phyloP scores from a whole-genome alignment of 2,888 invertebrate genomes.

The Eupeodes luniger region DNA sequence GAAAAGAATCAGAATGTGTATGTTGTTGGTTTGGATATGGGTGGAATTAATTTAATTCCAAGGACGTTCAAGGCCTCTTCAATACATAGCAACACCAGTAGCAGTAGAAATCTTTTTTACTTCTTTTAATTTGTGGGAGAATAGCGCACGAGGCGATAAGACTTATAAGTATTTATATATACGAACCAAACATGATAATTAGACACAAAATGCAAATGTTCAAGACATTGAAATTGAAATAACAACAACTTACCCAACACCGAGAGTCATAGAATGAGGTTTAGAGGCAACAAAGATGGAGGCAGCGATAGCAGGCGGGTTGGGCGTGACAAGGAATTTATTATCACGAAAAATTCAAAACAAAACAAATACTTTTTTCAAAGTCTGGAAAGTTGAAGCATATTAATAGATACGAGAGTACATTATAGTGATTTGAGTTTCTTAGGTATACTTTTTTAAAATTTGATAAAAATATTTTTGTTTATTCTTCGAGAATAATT shows the following conservation, averaged over 20 bases:
- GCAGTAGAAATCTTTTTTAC: background rate
- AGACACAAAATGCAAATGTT: slow-evolving; percentile 39
- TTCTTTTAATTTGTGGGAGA: slow-evolving; percentile 22
- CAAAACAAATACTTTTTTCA: background rate
- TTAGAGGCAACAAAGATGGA: background rate
- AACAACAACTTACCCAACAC: background rate
- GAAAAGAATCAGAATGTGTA: background rate
- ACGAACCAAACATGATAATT: slow-evolving; percentile 54
- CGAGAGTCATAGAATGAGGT: background rate
- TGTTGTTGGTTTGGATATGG: background rate
- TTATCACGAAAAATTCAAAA: background rate
- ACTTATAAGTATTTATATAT: slow-evolving; percentile 5
- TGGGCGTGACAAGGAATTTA: slow-evolving; percentile 16
- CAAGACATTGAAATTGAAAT: slow-evolving; percentile 36
- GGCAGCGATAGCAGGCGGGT: too few species aligned
- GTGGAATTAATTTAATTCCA: slow-evolving; percentile 41
- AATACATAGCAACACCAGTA: background rate
- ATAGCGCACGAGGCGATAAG: slow-evolving; percentile 27
- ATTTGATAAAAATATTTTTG: background rate
- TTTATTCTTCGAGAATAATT: background rate
- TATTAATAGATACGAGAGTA: background rate
- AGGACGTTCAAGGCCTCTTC: slow-evolving; percentile 58
- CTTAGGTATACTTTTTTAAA: background rate
- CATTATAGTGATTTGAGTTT: background rate
- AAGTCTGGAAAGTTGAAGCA: background rate